Base-by-base conservation (phyloP, 1,140 invertebrate species). In the Aleiodes sp. region DNA sequence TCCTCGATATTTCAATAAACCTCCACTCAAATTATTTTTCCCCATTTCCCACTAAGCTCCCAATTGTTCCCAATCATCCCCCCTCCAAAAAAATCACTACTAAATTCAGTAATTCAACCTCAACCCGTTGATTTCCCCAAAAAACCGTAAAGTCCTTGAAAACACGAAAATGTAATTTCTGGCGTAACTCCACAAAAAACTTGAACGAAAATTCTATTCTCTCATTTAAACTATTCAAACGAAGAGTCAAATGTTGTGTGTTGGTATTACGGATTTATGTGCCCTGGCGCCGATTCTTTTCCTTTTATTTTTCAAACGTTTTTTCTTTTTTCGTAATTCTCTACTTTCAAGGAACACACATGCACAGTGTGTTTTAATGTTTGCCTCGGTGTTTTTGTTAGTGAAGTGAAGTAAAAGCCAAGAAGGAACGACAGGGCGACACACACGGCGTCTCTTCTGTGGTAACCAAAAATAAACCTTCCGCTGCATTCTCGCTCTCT, bases 381-480 rank as follows among this genome's bases (percentile, higher is more conserved):
- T 26, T 19, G 21, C 8, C 26, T 52, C 4, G 21, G 21, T 52
- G 21, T 24, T 24, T 52, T 52, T 24, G 19, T 19, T 52, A 24
- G 21, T 52, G 16, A 24, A 52, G 16, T 52, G 46, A n/a, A 57
- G 64, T 43, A 57, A 43, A 21, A 68, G 59, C 31, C 61, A 43
- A 68, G 59, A 63, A 69, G 57, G 26, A 52, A 52, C 46, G 46
- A 65, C 66, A 70, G 33, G 61, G 68, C 73, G 75, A 73, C 74
- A 71, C n/a, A n/a, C 70, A 75, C 71, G 74, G 39, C 31, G 76
- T 56, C 31, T 69, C 46, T 59, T 52, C 19, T 52, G 46, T 21
- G n/a, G n/a, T n/a, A 33, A 60, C 78, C 78, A 66, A 76, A 85
- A 85, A 85, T 85, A 85, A 85, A 84, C 73, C 61, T 64, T 31